These are phyloP conservation scores for Andrena cerasifolii DNA, from an alignment of 1,140 invertebrate species.

Conservation along the genomic window DNA sequence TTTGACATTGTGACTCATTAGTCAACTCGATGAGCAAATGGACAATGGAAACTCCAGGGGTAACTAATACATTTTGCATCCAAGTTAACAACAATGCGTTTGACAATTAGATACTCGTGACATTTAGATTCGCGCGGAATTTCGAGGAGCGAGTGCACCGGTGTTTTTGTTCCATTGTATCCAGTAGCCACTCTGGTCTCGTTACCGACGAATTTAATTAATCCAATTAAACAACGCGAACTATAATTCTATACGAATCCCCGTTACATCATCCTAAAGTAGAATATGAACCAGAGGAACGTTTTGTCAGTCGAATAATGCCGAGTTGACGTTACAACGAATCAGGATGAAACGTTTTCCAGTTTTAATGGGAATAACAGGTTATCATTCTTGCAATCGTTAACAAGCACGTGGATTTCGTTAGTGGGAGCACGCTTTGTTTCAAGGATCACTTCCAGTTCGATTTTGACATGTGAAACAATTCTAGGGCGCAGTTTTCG, in stretches of 20 bases:
- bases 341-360: conserved; percentile 33
- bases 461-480: conserved; percentile 19
- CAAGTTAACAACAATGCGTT: not conserved
- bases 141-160: not conserved
- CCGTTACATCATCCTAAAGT: conserved; percentile 36
- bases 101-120: conserved; percentile 18
- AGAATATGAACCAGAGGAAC: conserved; percentile 2
- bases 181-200: conserved; percentile 17
- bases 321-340: conserved; percentile 28
- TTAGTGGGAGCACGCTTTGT: conserved; percentile 49
- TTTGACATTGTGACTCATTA: not conserved
- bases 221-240: conserved; percentile 44
- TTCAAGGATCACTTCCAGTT: conserved; percentile 14
- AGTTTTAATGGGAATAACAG: conserved; percentile 53
- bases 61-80: not conserved
- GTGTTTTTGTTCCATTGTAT: not conserved
- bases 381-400: conserved; percentile 61
- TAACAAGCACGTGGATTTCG: conserved; percentile 58
- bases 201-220: conserved; percentile 50
- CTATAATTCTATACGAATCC: conserved; percentile 32
- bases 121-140: not conserved
- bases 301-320: not conserved
- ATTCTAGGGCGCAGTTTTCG: not conserved
- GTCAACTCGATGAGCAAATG: not conserved
- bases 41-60: no score